Evolutionary conservation across 2,797 vertebrate genomes (phyloP).

Genomic region (Enteromius mattozi): DNA sequence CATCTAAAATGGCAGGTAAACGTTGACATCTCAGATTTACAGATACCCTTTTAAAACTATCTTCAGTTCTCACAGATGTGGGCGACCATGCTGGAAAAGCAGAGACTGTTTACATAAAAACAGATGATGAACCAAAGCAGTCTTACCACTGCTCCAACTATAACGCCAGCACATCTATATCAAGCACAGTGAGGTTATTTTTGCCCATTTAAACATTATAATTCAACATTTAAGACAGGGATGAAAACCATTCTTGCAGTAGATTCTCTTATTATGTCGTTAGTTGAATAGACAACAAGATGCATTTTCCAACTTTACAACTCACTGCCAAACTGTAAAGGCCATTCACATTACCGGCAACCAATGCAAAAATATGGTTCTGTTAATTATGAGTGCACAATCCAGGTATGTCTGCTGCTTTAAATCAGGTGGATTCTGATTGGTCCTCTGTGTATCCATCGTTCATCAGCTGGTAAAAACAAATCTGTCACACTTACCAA

Average conservation of each 20-base stretch:
- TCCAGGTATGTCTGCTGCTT: background rate
- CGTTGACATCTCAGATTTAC: conserved; percentile 23
- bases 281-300: background rate
- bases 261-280: background rate
- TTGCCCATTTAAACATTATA: background rate
- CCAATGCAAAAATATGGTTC: background rate
- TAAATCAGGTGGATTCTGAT: background rate
- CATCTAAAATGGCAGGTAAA: conserved; percentile 27
- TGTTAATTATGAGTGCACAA: background rate
- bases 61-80: conserved; percentile 19
- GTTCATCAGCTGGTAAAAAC: background rate
- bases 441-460: background rate
- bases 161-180: background rate
- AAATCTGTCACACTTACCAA: background rate
- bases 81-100: background rate
- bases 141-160: background rate
- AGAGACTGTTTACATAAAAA: conserved; percentile 26
- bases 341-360: background rate
- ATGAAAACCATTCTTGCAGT: background rate
- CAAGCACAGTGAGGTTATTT: background rate
- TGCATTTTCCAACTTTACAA: background rate
- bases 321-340: background rate
- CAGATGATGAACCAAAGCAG: conserved; percentile 28
- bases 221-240: background rate
- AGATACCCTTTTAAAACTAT: background rate